These are phyloP conservation scores for Polylopha cassiicola DNA, from an alignment of 2,888 invertebrate species.

Conservation along the genomic window DNA sequence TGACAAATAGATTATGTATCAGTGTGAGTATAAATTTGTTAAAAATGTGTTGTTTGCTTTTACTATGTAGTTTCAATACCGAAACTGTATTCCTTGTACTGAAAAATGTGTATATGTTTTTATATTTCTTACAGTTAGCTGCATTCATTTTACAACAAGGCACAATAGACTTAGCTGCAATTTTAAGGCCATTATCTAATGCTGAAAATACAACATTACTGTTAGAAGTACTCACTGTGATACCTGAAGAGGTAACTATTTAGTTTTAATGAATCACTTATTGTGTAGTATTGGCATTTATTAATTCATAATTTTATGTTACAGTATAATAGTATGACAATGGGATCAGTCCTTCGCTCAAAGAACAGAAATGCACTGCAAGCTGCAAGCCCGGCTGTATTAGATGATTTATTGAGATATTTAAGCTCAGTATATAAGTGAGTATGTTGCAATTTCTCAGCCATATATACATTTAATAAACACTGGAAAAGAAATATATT, in stretches of 20 bases:
- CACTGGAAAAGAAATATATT: too few species aligned
- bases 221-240: slow-evolving; percentile 88
- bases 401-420: slow-evolving; percentile 63
- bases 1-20: slow-evolving; percentile 90
- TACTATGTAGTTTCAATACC: background rate
- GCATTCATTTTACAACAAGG: slow-evolving; percentile 87
- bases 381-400: slow-evolving; percentile 60
- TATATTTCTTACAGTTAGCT: slow-evolving; percentile 85
- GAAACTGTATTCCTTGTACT: background rate
- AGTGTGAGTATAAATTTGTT: slow-evolving; percentile 79
- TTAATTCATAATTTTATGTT: slow-evolving; percentile 11
- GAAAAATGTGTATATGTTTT: background rate
- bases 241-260: slow-evolving; percentile 89
- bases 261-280: slow-evolving; percentile 3
- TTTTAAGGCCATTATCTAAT: slow-evolving; percentile 81
- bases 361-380: slow-evolving; percentile 57
- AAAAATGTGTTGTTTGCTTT: background rate
- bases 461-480: too few species aligned
- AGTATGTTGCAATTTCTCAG: too few species aligned
- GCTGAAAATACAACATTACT: slow-evolving; percentile 70
- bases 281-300: slow-evolving; percentile 8
- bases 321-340: slow-evolving; percentile 71
- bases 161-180: slow-evolving; percentile 83
- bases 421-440: slow-evolving; percentile 61
- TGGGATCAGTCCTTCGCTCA: slow-evolving; percentile 56